Evolutionary conservation across 1,140 invertebrate species (phyloP), one percentile per base, ranked within the genome.

Genomic region (Pantala flavescens): DNA sequence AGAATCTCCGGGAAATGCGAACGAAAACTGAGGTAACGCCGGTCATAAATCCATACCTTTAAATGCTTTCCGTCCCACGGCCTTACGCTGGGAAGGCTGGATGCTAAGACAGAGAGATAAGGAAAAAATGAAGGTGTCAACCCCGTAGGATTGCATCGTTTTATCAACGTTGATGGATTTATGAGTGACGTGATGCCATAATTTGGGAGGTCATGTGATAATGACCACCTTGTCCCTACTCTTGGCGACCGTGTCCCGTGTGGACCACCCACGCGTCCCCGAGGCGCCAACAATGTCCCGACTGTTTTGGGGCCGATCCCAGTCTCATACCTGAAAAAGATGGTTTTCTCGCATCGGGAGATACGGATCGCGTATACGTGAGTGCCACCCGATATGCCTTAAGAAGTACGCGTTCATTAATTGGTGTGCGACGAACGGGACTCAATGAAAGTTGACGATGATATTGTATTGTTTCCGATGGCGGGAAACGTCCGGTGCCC

Each of bases 151-250:
- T 21, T 63, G 49, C 49, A 63, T 19, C 49, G 49, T 63, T 63
- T 63, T 63, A 63, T 63, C 49, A 63, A 21, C 49, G 49, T 63
- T 63, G 49, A 63, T 63, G 49, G 49, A 63, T 63, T 63, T 63
- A 63, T 63, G 49, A 63, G 49, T 63, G 49, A 63, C 49, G 49
- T 21, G 49, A 63, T 63, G 49, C 49, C 49, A 63, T 63, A 63
- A 63, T 63, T 63, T 63, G 49, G 49, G 49, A 21, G 49, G 49
- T 63, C 49, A 63, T 21, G 49, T 63, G 49, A 63, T 63, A 63
- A 63, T 63, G 49, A 63, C 49, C 49, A 21, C 49, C 49, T 1
- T 63, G 49, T 63, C 49, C 49, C 49, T 21, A 3, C 49, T 63
- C 49, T 21, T 21, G 16, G 16, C 12, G n/a, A 16, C 49, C 49